Evolutionary conservation across 1,140 invertebrate species (phyloP).

Genomic region (Drosophila pachea): DNA sequence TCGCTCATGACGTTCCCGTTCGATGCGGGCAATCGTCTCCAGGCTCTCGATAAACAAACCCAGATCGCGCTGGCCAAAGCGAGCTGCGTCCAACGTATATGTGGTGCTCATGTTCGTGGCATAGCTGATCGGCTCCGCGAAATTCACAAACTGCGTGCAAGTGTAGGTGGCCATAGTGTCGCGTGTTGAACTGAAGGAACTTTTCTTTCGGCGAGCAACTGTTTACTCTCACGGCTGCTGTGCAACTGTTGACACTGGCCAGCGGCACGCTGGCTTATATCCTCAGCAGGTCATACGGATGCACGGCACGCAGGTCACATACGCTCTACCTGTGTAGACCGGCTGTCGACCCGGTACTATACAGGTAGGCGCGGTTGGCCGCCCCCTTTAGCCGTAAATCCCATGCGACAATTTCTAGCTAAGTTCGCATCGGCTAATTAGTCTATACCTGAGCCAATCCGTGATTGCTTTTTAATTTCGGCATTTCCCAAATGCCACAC

Average conservation of each 20-base stretch:
- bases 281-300: constrained; percentile 20
- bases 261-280: constrained; percentile 28
- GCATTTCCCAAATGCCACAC: constrained; percentile 40
- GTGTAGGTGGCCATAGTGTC: constrained; percentile 43
- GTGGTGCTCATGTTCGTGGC: constrained; percentile 20
- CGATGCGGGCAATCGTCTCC: constrained; percentile 61
- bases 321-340: background rate
- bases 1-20: constrained; percentile 52
- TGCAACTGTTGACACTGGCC: constrained; percentile 38
- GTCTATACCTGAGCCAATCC: constrained; percentile 29
- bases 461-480: constrained; percentile 55
- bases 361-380: constrained; percentile 4
- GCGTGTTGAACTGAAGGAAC: background rate
- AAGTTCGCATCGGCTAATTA: constrained; percentile 27
- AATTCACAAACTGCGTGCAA: constrained; percentile 44
- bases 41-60: constrained; percentile 60
- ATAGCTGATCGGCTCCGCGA: constrained; percentile 5
- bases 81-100: constrained; percentile 49
- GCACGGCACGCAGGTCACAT: background rate
- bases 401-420: constrained; percentile 12
- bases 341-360: too few species aligned
- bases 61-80: constrained; percentile 51
- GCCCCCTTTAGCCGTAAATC: background rate
- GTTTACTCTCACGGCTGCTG: constrained; percentile 27
- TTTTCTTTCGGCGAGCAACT: background rate